Base-by-base conservation (phyloP, 2,888 invertebrate species). In the Ectemnius lituratus region DNA sequence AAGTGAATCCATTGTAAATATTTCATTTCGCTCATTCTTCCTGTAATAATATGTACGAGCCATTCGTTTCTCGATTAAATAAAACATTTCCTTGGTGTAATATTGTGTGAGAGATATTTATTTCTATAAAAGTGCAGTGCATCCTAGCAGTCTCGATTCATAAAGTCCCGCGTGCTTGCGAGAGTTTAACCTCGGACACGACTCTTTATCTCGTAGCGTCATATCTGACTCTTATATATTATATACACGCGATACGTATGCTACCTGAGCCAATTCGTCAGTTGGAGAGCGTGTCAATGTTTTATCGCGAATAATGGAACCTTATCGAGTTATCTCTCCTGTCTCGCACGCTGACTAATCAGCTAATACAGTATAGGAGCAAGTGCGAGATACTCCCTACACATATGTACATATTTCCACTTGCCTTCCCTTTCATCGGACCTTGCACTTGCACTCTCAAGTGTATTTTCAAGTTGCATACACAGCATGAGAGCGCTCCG, bases 271-370 rank as follows among this genome's bases (percentile, higher is more conserved):
- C 47, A 71, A 66, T 65, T 65, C 60, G 13, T 49, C 37, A 65
- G 56, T 73, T 16, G 65, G 52, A 60, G 23, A 63, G 70, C 73
- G 70, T 69, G 69, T 56, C 20, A 56, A 65, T 65, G 67, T 62
- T 79, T 85, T 86, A 85, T 86, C 83, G 62, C 58, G 75, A 75
- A 80, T 37, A 11, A 37, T 76, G 68, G 20, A 71, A 75, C 73
- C 82, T 86, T 85, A 86, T 84, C 82, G 66, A 79, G 72, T 78
- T 86, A 86, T 86, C 86, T 82, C 47, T 4, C 66, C 49, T 23
- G 68, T 61, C 67, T 49, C 14, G 59, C 57, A 73, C 67, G 75
- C 67, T 82, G 85, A 84, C 76, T 85, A 84, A 84, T 77, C 75
- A 14, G 62, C 46, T 70, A 37, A 23, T 52, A 37, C 46, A 62